These are phyloP conservation scores for Heteromurus nitidus DNA, from an alignment of 2,888 invertebrate species.

Conservation along the genomic window DNA sequence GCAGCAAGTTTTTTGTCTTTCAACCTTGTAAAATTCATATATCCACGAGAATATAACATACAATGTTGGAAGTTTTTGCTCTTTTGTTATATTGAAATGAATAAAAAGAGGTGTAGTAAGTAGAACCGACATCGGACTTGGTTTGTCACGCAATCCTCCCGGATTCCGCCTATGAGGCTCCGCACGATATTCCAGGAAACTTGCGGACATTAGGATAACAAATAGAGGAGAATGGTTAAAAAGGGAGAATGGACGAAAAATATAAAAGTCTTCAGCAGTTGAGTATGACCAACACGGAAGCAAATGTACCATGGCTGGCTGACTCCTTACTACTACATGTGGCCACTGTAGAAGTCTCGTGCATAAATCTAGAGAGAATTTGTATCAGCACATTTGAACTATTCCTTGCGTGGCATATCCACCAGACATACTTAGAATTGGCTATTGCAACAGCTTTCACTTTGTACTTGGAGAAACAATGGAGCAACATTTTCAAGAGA, in stretches of 20 bases:
- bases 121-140: constrained; percentile 23
- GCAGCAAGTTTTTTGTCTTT: constrained; percentile 33
- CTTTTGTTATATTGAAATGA: no score
- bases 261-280: constrained; percentile 3
- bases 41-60: neutral
- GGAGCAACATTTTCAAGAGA: neutral
- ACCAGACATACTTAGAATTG: no score
- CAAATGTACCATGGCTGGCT: no score
- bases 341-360: no score
- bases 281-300: constrained; percentile 38
- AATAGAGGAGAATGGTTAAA: constrained; percentile 56
- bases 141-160: constrained; percentile 61
- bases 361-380: no score
- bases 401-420: no score
- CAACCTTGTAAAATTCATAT: constrained; percentile 3
- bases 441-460: neutral
- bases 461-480: no score
- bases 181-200: constrained; percentile 57
- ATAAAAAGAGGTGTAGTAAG: neutral
- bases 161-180: constrained; percentile 64
- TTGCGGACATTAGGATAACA: constrained; percentile 62
- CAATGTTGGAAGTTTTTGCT: neutral
- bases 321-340: no score
- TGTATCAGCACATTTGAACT: no score
- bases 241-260: neutral